These are phyloP conservation scores for Agrochola lota DNA, from an alignment of 2,888 invertebrate species.

Conservation along the genomic window DNA sequence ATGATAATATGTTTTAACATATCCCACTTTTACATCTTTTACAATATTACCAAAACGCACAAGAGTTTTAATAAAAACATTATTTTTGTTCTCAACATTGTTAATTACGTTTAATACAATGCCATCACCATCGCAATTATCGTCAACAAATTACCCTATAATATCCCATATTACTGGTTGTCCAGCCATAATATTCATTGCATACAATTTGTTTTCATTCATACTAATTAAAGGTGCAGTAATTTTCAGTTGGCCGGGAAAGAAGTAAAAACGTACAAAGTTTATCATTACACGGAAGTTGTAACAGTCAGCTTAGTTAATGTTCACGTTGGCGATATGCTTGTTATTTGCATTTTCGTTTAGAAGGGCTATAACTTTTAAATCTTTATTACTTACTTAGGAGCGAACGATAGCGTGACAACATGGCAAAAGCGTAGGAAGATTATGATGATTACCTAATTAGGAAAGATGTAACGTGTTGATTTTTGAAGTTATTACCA, in stretches of 20 bases:
- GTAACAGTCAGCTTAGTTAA: conserved; percentile 35
- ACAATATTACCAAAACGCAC: neutral
- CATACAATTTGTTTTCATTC: conserved; percentile 57
- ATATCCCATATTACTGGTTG: conserved; percentile 51
- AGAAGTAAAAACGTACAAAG: conserved; percentile 34
- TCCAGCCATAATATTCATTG: conserved; percentile 44
- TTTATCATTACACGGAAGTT: conserved; percentile 48
- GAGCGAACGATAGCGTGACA: too few relatives aligned
- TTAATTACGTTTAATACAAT: conserved; percentile 45
- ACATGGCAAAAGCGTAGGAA: too few relatives aligned
- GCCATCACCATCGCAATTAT: conserved; percentile 45
- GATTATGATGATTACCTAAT: neutral
- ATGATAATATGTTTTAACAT: neutral
- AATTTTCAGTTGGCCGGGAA: conserved; percentile 35
- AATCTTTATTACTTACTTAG: neutral
- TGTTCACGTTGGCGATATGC: conserved; percentile 11
- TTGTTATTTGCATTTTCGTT: conserved; percentile 22
- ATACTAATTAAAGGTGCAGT: conserved; percentile 49
- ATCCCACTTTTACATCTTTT: neutral
- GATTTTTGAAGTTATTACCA: neutral
- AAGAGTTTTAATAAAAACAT: neutral
- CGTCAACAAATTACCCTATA: conserved; percentile 33
- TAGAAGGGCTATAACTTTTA: neutral
- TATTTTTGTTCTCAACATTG: conserved; percentile 11
- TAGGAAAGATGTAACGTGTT: neutral